A percentile compares a stretch with the other conserved stretches of the same genome.
phyloP scores from a whole-genome alignment of 1,140 invertebrate genomes.

The Aculops lycopersici region DNA sequence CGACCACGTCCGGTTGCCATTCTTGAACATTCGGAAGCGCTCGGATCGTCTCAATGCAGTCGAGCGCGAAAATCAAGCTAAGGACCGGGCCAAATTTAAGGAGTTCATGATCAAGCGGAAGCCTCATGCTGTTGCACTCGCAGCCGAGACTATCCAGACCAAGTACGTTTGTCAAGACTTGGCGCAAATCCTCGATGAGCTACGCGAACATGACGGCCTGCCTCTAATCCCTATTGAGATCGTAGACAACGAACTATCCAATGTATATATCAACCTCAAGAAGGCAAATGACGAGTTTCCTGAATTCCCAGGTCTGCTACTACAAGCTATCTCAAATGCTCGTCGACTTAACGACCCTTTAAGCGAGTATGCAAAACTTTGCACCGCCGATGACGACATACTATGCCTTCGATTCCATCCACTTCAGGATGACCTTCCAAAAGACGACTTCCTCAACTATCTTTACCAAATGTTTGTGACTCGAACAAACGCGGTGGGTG shows the following conservation, averaged over 20 bases:
- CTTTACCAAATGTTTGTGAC: conserved; percentile 66
- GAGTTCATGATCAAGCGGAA: conserved; percentile 63
- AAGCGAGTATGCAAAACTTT: conserved; percentile 76
- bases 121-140: conserved; percentile 65
- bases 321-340: conserved; percentile 67
- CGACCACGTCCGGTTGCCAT: conserved; percentile 51
- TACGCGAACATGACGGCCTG: conserved; percentile 55
- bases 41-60: conserved; percentile 34
- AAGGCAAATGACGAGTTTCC: conserved; percentile 55
- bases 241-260: conserved; percentile 61
- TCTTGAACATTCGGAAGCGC: conserved; percentile 29
- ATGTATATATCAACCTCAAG: conserved; percentile 60
- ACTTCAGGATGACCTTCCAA: conserved; percentile 44
- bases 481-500: conserved; percentile 85
- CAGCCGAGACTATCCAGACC: conserved; percentile 54
- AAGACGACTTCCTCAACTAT: conserved; percentile 50
- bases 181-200: conserved; percentile 30
- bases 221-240: conserved; percentile 58
- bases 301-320: conserved; percentile 52
- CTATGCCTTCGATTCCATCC: conserved; percentile 66
- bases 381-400: conserved; percentile 76
- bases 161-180: conserved; percentile 53
- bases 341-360: conserved; percentile 74
- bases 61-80: conserved; percentile 31
- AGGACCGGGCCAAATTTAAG: conserved; percentile 41